Percentiles rank a stretch among this genome's conserved stretches.
Evolutionary conservation across 1,140 invertebrate genomes (phyloP).

Genomic region (Euborellia annulipes): DNA sequence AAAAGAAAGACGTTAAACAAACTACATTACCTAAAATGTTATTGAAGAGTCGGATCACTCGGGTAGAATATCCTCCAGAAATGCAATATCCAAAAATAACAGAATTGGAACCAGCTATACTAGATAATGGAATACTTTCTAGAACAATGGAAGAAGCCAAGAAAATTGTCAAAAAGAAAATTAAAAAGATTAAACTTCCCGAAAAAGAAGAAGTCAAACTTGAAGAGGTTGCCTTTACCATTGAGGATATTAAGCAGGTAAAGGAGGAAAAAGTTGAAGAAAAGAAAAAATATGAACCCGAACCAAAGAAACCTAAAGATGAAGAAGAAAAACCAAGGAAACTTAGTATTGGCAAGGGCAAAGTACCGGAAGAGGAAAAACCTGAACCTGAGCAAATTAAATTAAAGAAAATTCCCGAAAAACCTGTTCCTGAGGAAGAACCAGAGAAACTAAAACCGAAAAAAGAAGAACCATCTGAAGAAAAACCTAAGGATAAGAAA

Average conservation of each 20-base stretch:
- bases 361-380: slow-evolving; percentile 8
- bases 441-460: slow-evolving; percentile 23
- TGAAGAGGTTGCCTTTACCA: slow-evolving; percentile 15
- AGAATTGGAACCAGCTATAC: slow-evolving; percentile 14
- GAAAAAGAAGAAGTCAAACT: slow-evolving; percentile 16
- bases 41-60: slow-evolving; percentile 7
- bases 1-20: slow-evolving; percentile 7
- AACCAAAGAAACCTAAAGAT: neutral
- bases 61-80: slow-evolving; percentile 15
- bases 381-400: slow-evolving; percentile 20
- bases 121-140: slow-evolving; percentile 23
- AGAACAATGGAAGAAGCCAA: slow-evolving; percentile 24
- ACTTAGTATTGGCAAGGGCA: neutral
- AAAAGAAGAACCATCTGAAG: slow-evolving; percentile 18
- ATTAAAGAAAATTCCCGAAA: slow-evolving; percentile 21
- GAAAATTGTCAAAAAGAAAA: slow-evolving; percentile 23
- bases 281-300: neutral
- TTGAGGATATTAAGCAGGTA: slow-evolving; percentile 12
- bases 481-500: slow-evolving; percentile 13
- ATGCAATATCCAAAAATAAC: slow-evolving; percentile 16
- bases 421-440: slow-evolving; percentile 20
- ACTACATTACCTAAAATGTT: slow-evolving; percentile 7
- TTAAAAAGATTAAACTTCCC: slow-evolving; percentile 18
- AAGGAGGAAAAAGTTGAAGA: slow-evolving; percentile 11
- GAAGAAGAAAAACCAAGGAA: neutral